phyloP scores from a whole-genome alignment of 2,113 vertebrate species.

The Machaerirhynchus nigripectus region DNA sequence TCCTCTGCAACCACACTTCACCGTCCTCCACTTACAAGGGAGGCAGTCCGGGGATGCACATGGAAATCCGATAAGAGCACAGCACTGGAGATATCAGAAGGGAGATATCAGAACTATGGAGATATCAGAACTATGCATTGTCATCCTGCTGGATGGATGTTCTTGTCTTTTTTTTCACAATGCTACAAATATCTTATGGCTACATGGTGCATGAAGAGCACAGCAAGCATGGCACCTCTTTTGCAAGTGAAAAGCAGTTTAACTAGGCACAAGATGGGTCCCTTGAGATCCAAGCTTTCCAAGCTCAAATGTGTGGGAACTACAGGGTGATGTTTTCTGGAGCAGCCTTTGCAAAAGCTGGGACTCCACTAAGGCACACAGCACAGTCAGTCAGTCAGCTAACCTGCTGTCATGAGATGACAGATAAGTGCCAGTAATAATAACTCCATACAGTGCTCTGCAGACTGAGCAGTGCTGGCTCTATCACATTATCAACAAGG shows the following conservation, averaged over 20 bases:
- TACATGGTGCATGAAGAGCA: fast-evolving
- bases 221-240: not conserved
- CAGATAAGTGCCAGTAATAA: not conserved
- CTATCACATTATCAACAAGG: not conserved
- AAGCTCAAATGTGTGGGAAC: not conserved
- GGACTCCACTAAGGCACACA: not conserved
- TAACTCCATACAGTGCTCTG: not conserved
- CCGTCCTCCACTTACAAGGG: not conserved
- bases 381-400: not conserved
- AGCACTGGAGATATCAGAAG: no score
- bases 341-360: not conserved
- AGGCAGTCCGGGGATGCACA: fast-evolving
- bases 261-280: not conserved
- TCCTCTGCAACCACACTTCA: not conserved
- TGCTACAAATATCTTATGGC: not conserved
- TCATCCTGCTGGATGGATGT: not conserved
- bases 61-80: not conserved
- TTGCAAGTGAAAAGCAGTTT: not conserved
- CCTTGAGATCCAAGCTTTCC: not conserved
- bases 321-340: not conserved
- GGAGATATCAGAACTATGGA: not conserved
- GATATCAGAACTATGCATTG: not conserved
- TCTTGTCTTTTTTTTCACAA: not conserved
- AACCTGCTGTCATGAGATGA: not conserved
- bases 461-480: not conserved